phyloP scores from a whole-genome alignment of 2,888 invertebrate species.

The Drosophila robusta region DNA sequence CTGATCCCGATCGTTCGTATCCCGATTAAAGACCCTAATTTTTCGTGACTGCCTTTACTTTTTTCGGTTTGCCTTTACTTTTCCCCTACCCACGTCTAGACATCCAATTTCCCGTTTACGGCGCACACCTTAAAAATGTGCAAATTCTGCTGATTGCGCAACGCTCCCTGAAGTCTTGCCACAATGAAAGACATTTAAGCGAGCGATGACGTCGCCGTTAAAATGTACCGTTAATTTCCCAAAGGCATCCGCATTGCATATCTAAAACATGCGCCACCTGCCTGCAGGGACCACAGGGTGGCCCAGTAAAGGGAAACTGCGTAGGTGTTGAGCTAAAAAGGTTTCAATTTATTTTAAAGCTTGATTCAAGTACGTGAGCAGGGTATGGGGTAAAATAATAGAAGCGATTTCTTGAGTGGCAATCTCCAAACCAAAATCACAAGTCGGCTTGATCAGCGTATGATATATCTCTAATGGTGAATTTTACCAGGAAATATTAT shows the following conservation, averaged over 20 bases:
- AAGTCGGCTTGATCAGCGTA: not conserved
- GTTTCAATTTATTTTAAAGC: slow-evolving; percentile 17
- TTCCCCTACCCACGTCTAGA: not conserved
- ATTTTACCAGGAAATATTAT: too few relatives aligned
- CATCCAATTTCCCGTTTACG: slow-evolving; percentile 17
- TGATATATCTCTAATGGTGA: too few relatives aligned
- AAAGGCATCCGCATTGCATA: slow-evolving; percentile 68
- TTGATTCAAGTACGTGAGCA: slow-evolving; percentile 7
- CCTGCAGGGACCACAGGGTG: slow-evolving; percentile 35
- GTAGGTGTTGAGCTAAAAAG: slow-evolving; percentile 42
- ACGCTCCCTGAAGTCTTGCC: slow-evolving; percentile 35
- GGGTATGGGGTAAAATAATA: not conserved
- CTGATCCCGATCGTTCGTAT: not conserved
- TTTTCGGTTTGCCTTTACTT: not conserved
- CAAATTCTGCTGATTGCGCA: slow-evolving; percentile 31
- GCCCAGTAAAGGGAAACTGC: slow-evolving; percentile 37
- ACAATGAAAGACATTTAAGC: slow-evolving; percentile 36
- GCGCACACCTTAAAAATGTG: slow-evolving; percentile 41
- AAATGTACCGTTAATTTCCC: slow-evolving; percentile 75
- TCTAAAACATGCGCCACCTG: slow-evolving; percentile 62
- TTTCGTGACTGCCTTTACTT: not conserved
- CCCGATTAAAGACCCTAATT: not conserved
- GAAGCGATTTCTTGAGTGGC: too few relatives aligned
- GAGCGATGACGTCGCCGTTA: slow-evolving; percentile 51
- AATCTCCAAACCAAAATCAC: too few relatives aligned